Evolutionary conservation across 2,888 invertebrate species (phyloP).

Genomic region (Xestoiulus laeticollis): DNA sequence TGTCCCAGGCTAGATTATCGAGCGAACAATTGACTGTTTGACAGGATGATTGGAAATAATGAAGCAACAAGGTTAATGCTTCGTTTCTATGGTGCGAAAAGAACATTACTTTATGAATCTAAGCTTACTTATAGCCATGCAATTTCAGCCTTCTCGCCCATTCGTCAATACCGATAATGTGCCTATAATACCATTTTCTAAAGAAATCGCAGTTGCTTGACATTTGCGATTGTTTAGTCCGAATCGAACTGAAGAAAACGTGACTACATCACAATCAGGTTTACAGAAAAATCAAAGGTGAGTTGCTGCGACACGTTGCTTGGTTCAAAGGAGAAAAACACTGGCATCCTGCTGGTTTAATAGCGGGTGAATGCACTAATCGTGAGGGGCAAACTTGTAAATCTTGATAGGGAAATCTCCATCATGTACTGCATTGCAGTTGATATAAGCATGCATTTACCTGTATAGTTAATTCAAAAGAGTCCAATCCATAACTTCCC

Average conservation of each 20-base stretch:
- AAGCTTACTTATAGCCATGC: not conserved
- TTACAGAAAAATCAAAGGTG: slow-evolving; percentile 12
- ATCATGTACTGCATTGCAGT: not conserved
- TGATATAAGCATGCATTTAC: too few species aligned
- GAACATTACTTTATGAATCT: not conserved
- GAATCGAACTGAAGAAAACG: not conserved
- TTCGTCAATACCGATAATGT: not conserved
- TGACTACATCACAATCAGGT: not conserved
- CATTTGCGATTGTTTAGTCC: not conserved
- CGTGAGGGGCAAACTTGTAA: not conserved
- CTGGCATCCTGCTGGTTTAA: not conserved
- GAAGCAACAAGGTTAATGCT: not conserved
- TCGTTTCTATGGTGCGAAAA: not conserved
- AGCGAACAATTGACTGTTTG: not conserved
- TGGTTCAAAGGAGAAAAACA: not conserved
- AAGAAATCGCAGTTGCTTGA: not conserved
- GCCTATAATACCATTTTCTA: not conserved
- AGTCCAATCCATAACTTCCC: not conserved
- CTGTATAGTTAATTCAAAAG: not conserved
- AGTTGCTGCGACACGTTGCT: not conserved
- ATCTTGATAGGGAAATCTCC: not conserved
- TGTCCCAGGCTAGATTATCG: not conserved
- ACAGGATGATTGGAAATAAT: not conserved
- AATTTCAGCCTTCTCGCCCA: not conserved
- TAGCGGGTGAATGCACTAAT: not conserved